Conservation (phyloP, 2,113 vertebrate species). For the Casuarius casuarius region DNA sequence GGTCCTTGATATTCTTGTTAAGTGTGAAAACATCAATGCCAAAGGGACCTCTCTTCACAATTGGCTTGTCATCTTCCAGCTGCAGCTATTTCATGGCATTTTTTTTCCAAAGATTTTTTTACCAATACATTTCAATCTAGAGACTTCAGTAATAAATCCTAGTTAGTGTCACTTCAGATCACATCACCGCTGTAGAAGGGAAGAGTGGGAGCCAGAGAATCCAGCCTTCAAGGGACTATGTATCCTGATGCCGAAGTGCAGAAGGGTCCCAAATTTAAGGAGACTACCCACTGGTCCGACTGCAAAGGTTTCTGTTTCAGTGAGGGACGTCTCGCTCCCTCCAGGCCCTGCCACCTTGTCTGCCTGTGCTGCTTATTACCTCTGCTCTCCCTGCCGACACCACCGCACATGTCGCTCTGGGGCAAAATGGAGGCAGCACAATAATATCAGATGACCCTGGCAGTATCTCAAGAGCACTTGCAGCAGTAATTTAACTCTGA, state of each 20-base stretch:
- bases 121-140: not conserved
- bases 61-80: not conserved
- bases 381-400: not conserved
- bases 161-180: not conserved
- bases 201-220: not conserved
- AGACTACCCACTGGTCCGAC: fast-evolving
- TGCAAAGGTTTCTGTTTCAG: not conserved
- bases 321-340: not conserved
- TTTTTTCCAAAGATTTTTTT: not conserved
- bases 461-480: not conserved
- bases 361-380: not conserved
- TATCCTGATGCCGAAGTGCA: not conserved
- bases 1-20: not conserved
- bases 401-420: fast-evolving
- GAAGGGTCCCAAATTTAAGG: not conserved
- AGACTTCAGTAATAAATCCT: not conserved
- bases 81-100: not conserved
- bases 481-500: constrained; percentile 28
- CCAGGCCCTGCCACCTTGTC: not conserved
- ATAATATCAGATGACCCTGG: not conserved
- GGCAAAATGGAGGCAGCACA: not conserved
- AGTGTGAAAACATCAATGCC: not conserved
- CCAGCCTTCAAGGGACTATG: not conserved
- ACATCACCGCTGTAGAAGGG: not conserved
- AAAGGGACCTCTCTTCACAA: not conserved